A percentile compares a stretch with the other conserved stretches of the same genome.
Conservation (phyloP, 2,113 vertebrate species). For the Helogale parvula region DNA sequence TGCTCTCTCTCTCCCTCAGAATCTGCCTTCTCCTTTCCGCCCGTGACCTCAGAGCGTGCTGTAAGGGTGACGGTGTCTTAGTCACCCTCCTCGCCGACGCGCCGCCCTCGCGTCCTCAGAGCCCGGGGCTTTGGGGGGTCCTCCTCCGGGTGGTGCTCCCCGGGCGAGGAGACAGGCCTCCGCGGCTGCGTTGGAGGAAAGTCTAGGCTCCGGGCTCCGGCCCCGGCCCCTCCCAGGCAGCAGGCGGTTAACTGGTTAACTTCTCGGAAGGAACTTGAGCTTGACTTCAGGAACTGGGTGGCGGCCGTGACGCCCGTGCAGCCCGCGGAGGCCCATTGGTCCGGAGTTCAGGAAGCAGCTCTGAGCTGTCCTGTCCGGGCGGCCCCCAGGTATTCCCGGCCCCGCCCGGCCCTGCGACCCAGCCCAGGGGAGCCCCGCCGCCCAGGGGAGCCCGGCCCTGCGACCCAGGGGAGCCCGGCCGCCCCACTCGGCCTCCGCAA, state of each 20-base stretch:
- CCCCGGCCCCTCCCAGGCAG: neutral
- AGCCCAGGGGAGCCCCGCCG: neutral
- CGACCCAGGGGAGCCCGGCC: neutral
- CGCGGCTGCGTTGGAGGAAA: neutral
- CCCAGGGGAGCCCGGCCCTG: neutral
- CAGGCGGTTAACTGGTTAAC: neutral
- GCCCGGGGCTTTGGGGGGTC: neutral
- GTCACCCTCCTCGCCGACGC: neutral
- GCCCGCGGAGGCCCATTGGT: slow-evolving; percentile 50
- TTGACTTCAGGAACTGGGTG: slow-evolving; percentile 62
- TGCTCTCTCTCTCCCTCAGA: too few relatives aligned
- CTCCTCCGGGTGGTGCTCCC: neutral
- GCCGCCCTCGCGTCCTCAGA: neutral
- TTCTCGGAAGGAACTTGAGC: neutral
- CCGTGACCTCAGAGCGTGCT: neutral
- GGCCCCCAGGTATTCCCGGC: neutral
- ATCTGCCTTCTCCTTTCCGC: neutral
- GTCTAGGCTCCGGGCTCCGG: neutral
- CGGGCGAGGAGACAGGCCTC: fast-evolving
- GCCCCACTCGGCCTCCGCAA: neutral
- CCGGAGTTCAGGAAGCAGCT: slow-evolving; percentile 28
- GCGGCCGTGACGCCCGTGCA: neutral
- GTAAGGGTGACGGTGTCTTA: neutral
- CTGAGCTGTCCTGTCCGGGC: neutral
- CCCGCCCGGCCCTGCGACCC: neutral